Base-by-base conservation (phyloP, 2,797 vertebrate genomes). In the Agapornis canus region DNA sequence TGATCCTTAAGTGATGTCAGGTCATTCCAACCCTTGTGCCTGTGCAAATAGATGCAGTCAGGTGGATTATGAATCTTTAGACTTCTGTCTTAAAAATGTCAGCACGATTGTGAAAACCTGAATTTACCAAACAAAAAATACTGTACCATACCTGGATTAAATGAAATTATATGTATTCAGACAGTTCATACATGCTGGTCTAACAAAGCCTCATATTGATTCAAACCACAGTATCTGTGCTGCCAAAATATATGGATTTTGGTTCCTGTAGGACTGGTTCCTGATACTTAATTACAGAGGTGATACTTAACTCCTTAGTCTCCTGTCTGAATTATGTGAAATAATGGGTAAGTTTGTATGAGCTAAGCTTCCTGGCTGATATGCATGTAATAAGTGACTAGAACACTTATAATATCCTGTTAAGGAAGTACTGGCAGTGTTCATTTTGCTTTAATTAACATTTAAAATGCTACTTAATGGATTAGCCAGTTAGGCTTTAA, bases 1-100 rank as follows among this genome's bases (percentile, higher is more conserved):
- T 61, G 60, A 10, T 21, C 7, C 6, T 8, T 27, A 32, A 45
- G 20, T 22, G 22, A 35, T 23, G 15, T 5, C 26, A 3, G 0
- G 1, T n/a, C 8, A 61, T 86, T 54, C 14, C 26, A 42, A 29
- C 8, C n/a, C 8, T 35, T 9, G 13, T 37, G 21, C 7, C 4
- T 47, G 0, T 31, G 13, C 22, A 6, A 27, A 13, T 32, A 35
- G 43, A 6, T 3, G 17, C 10, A 22, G 0, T 73, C 13, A 20
- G 11, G 14, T 31, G 40, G 5, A 23, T 45, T 31, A 31, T 63
- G n/a, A 51, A 3, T 70, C 59, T 59, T 18, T 9, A 54, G 56
- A n/a, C 1, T 1, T 73, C 40, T 63, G 20, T 2, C 18, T 48
- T 56, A n/a, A 86, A 26, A 79, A 35, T 69, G 27, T 6, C 16